Evolutionary conservation across 1,140 invertebrate genomes (phyloP), one percentile per base, ranked within the genome.

Genomic region (Heliconius eleuchia): DNA sequence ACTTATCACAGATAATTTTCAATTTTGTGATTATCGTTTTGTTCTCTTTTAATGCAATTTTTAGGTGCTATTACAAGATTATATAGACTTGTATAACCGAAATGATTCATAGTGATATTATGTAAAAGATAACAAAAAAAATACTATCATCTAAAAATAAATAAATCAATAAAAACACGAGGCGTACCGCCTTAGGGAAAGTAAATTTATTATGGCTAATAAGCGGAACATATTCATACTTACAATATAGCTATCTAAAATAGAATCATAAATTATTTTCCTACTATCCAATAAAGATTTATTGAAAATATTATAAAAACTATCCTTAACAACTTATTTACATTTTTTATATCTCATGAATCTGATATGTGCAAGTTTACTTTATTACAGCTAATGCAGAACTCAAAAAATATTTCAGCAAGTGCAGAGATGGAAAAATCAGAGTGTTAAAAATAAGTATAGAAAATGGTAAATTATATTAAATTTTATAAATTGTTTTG

Each of bases 391-490:
- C 97, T 18, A 98, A 98, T 95, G 96, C 97, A 84, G 96, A 96
- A 76, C 93, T 98, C 57, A 96, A 96, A 84, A 97, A 97, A 89
- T 97, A 97, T 89, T 98, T 98, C 83, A 96, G 96, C 1, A 97
- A 97, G 94, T 98, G 97, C 81, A 96, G 96, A 81, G 97, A 97
- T 92, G 97, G 97, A 39, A 97, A 97, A 92, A 96, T 97, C 76
- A 95, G 98, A 80, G 94, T 97, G 27, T 91, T 98, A 75, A 98
- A 98, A 96, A 95, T 98, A 80, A 97, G 97, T 19, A 98, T 99
- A 82, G 96, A 97, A 95, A 97, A 98, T 95, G 98, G 98, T 98
- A 95, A 95, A 93, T 84, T 81, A 83, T 79, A 3, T 76, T 74
- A 78, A 27, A 55, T 66, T 66, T 73, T 19, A 16, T n/a, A 74